Conservation (phyloP, 2,888 invertebrate species). For the Sarcophaga carnaria region DNA sequence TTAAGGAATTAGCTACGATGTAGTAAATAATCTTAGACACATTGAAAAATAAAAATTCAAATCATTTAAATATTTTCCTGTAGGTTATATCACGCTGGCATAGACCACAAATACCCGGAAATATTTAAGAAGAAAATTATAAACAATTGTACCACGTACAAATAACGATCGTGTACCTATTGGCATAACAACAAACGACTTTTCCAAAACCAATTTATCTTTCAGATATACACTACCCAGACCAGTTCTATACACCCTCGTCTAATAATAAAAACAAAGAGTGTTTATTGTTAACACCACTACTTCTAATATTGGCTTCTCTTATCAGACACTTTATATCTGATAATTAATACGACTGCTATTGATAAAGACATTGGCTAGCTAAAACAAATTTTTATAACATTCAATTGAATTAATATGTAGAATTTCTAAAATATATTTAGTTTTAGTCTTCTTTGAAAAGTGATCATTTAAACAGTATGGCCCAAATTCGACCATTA, state of each 20-base stretch:
- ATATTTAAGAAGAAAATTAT: not conserved
- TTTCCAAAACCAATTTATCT: conserved; percentile 25
- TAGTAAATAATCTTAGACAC: too few relatives aligned
- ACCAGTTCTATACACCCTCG: not conserved
- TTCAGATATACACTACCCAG: not conserved
- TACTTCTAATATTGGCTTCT: not conserved
- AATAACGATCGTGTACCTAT: not conserved
- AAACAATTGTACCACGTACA: not conserved
- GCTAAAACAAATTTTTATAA: conserved; percentile 1
- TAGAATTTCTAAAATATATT: not conserved
- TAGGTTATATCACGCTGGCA: not conserved
- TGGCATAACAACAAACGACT: conserved; percentile 11
- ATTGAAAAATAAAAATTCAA: too few relatives aligned
- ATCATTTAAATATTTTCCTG: not conserved
- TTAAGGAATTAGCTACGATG: too few relatives aligned
- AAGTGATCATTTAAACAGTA: conserved; percentile 11
- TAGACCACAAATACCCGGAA: not conserved
- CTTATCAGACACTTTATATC: conserved; percentile 37
- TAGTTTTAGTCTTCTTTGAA: conserved; percentile 31
- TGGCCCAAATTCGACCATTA: conserved; percentile 57
- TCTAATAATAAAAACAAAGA: not conserved
- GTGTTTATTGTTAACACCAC: not conserved
- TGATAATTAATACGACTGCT: conserved; percentile 1
- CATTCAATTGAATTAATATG: not conserved
- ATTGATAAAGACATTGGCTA: conserved; percentile 18